Conservation (phyloP, 2,888 invertebrate species). For the Heliconius ismenius region DNA sequence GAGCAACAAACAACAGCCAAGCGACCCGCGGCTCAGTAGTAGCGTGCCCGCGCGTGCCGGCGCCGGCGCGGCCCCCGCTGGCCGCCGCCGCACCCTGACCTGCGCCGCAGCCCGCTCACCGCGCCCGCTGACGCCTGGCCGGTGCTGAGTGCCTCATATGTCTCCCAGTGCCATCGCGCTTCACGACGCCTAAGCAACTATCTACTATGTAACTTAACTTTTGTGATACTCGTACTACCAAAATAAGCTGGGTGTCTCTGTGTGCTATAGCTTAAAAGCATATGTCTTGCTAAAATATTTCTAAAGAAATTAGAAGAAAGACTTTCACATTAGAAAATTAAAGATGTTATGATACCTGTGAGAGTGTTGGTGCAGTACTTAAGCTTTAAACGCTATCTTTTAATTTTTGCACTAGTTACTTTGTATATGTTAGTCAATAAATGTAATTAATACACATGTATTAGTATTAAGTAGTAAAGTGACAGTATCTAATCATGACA, state of each 20-base stretch:
- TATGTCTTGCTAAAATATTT: background rate
- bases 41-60: conserved; percentile 86
- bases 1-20: conserved; percentile 64
- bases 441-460: conserved; percentile 28
- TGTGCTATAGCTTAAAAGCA: background rate
- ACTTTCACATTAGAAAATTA: conserved; percentile 16
- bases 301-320: background rate
- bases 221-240: background rate
- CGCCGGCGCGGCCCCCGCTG: conserved; percentile 70
- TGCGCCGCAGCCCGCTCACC: conserved; percentile 64
- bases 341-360: background rate
- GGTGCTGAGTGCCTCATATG: conserved; percentile 71
- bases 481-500: conserved; percentile 43
- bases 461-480: conserved; percentile 21
- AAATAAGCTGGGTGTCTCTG: background rate
- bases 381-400: conserved; percentile 43
- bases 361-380: conserved; percentile 44
- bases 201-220: conserved; percentile 29
- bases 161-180: conserved; percentile 62
- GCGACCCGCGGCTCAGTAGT: conserved; percentile 73
- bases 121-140: conserved; percentile 72
- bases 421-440: conserved; percentile 14
- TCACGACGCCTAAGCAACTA: conserved; percentile 41
- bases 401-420: conserved; percentile 36
- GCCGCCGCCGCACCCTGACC: conserved; percentile 80